Base-by-base conservation (phyloP, 2,113 vertebrate species). In the Seriola rivoliana region DNA sequence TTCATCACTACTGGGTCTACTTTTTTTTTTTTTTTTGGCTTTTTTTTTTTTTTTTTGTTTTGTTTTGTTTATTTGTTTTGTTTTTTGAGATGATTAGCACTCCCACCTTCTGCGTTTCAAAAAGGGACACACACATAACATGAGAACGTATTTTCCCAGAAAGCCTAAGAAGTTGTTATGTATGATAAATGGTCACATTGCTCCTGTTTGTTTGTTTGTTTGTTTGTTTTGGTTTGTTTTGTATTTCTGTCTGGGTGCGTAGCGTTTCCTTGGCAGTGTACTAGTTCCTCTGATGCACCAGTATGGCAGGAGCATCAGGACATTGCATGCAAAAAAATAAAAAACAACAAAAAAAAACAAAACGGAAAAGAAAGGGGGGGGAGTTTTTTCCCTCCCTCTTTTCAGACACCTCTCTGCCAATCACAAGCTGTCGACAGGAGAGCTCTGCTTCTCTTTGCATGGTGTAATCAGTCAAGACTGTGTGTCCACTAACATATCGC, bases 401-500 rank as follows among this genome's bases (percentile, higher is more conserved):
- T 66, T 64, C 68, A 63, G 89, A 89, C 78, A 67, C 36, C 66
- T 67, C 75, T 85, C 85, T 75, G 80, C 85, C 81, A 81, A 50
- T 80, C 78, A 81, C 77, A 71, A 70, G 85, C 78, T 75, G 76
- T 80, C 69, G 34, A 74, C 71, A 5, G 82, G 77, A 88, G 75
- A 82, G 85, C 86, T 88, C 86, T 59, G 85, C 89, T 92, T 91
- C 84, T 90, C 84, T 89, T 80, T 94, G 94, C 95, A 95, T 95
- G 94, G 88, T 82, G 71, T 94, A 90, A 80, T 78, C 85, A 85
- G 88, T 77, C 77, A 17, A 89, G 88, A 87, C 76, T 90, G 74
- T 44, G 59, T 79, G 75, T 92, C 85, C 89, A 84, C 84, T 87
- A 84, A 93, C 92, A 93, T 94, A 94, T 94, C 90, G 88, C 93